Percentiles rank a stretch among this genome's conserved stretches.
These are phyloP conservation scores for Xylocopa sonorina DNA, from an alignment of 1,140 invertebrate species.

Conservation along the genomic window DNA sequence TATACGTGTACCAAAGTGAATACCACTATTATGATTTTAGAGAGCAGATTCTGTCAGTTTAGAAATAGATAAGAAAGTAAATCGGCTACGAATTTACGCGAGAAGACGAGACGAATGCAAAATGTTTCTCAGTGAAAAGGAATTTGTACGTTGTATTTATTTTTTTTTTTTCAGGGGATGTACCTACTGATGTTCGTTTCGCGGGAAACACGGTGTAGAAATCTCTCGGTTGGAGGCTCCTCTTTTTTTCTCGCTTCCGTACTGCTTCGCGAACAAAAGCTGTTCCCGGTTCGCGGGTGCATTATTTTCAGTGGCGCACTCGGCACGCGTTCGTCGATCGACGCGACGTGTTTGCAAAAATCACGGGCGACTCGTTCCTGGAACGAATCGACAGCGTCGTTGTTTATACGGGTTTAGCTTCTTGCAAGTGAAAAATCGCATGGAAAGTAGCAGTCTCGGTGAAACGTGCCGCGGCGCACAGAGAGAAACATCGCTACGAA, in stretches of 20 bases:
- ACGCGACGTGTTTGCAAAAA: background rate
- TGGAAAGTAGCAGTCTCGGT: background rate
- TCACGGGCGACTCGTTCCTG: background rate
- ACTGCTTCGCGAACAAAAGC: background rate
- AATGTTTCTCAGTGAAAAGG: no score
- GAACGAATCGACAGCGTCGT: background rate
- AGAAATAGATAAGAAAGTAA: no score
- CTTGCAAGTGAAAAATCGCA: background rate
- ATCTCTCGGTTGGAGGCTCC: no score
- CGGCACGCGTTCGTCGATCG: background rate
- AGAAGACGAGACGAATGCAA: no score
- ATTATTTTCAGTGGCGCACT: constrained; percentile 22
- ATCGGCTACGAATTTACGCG: no score
- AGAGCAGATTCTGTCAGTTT: no score
- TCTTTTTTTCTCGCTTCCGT: background rate
- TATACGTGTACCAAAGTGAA: no score
- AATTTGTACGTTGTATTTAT: no score
- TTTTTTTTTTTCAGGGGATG: no score
- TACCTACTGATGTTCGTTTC: no score
- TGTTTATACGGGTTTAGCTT: constrained; percentile 9
- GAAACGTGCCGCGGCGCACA: background rate
- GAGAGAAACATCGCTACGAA: background rate
- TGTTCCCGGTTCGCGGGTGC: background rate
- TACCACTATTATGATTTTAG: no score
- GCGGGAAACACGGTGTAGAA: no score